Evolutionary conservation across 2,888 invertebrate genomes (phyloP).

Genomic region (Drosophila demipolita): DNA sequence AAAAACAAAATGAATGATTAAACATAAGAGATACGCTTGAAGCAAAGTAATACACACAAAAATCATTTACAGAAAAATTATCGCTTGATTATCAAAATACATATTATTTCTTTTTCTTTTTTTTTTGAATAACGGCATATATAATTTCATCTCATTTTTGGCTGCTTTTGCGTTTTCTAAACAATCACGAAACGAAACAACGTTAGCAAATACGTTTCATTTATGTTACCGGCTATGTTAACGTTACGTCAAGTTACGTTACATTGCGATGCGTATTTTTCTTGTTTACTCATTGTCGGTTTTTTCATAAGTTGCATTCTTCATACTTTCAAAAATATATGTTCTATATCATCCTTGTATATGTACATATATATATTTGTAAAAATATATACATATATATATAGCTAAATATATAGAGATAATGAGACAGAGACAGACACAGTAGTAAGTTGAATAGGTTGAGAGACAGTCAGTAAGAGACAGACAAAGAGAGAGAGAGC

Average conservation of each 20-base stretch:
- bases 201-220: constrained; percentile 25
- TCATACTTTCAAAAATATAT: constrained; percentile 74
- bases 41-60: constrained; percentile 54
- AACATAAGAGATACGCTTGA: constrained; percentile 47
- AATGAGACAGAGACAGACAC: constrained; percentile 53
- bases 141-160: constrained; percentile 32
- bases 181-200: constrained; percentile 46
- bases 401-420: constrained; percentile 41
- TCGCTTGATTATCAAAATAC: constrained; percentile 42
- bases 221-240: background rate
- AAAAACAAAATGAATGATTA: constrained; percentile 41
- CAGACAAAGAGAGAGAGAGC: constrained; percentile 17
- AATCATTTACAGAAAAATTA: constrained; percentile 36
- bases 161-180: constrained; percentile 42
- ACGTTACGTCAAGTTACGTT: constrained; percentile 23
- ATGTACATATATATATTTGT: constrained; percentile 55
- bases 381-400: constrained; percentile 56
- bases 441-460: constrained; percentile 31
- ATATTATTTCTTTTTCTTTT: background rate
- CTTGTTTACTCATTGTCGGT: constrained; percentile 34
- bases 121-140: constrained; percentile 32
- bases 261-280: constrained; percentile 30
- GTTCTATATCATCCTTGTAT: constrained; percentile 53
- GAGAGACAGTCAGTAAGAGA: constrained; percentile 16
- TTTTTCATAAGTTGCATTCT: constrained; percentile 74